These are phyloP conservation scores for Ooceraea biroi DNA, from an alignment of 1,140 invertebrate genomes.

Conservation along the genomic window DNA sequence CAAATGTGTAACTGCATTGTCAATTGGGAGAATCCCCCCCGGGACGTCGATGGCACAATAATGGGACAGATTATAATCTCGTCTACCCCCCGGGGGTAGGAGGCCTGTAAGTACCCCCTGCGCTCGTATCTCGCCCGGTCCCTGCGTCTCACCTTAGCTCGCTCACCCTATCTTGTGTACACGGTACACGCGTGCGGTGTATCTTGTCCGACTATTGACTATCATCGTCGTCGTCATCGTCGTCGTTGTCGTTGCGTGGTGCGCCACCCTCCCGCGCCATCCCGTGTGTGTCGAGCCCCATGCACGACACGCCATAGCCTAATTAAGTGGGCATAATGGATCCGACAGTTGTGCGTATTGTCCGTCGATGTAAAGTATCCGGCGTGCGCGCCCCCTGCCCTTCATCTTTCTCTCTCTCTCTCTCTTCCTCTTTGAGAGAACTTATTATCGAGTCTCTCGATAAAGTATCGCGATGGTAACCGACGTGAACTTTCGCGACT, in stretches of 20 bases:
- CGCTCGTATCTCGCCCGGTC: constrained; percentile 19
- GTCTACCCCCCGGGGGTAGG: constrained; percentile 83
- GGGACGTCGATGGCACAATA: constrained; percentile 86
- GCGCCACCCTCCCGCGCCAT: background rate
- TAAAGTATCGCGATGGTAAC: background rate
- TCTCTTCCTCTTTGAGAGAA: background rate
- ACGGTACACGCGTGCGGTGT: constrained; percentile 57
- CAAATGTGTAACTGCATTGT: constrained; percentile 86
- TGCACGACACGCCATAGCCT: constrained; percentile 79
- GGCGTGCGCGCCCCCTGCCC: background rate
- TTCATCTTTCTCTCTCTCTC: background rate
- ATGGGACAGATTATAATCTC: constrained; percentile 87
- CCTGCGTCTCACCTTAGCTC: constrained; percentile 64
- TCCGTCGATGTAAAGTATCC: constrained; percentile 45
- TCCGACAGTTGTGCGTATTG: constrained; percentile 83
- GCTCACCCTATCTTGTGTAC: constrained; percentile 52
- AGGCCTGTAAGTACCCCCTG: constrained; percentile 35
- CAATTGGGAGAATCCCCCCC: constrained; percentile 84
- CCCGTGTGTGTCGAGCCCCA: constrained; percentile 46
- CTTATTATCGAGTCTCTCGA: constrained; percentile 2
- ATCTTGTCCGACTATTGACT: constrained; percentile 81
- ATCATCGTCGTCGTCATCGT: constrained; percentile 18
- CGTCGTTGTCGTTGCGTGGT: constrained; percentile 11
- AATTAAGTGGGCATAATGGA: constrained; percentile 86
- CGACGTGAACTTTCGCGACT: background rate